Conservation (phyloP, 1,140 invertebrate species). For the Drosophila rufa region DNA sequence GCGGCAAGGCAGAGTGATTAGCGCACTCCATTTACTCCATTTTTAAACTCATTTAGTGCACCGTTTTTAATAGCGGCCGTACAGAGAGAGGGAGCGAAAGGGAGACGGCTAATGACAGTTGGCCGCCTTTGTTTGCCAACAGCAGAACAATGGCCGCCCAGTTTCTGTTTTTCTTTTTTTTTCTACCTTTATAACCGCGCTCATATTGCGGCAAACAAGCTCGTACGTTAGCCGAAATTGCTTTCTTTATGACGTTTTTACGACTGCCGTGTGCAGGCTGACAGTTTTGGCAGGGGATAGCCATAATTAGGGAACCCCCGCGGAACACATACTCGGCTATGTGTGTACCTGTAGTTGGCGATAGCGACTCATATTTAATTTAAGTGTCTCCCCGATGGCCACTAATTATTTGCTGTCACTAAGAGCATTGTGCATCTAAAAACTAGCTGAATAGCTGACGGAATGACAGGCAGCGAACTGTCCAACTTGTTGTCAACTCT, state of each 20-base stretch:
- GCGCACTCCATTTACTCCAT: constrained; percentile 72
- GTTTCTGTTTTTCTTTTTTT: constrained; percentile 14
- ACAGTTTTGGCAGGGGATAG: constrained; percentile 39
- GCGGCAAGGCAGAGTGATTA: constrained; percentile 31
- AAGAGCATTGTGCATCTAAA: constrained; percentile 46
- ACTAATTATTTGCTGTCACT: constrained; percentile 73
- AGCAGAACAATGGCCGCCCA: constrained; percentile 44
- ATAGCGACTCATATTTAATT: constrained; percentile 71
- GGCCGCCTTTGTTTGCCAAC: constrained; percentile 42
- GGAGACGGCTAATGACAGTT: constrained; percentile 67
- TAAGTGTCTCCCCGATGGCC: constrained; percentile 63
- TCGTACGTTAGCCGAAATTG: constrained; percentile 62
- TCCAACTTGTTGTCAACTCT: constrained; percentile 48
- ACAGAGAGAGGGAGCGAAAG: constrained; percentile 3
- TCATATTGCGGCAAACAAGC: constrained; percentile 34
- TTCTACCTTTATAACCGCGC: neutral
- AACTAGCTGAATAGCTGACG: constrained; percentile 32
- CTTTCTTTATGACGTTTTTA: constrained; percentile 79
- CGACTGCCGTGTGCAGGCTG: constrained; percentile 65
- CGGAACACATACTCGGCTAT: constrained; percentile 10
- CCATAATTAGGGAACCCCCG: constrained; percentile 64
- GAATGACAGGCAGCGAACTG: constrained; percentile 35
- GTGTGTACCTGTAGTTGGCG: constrained; percentile 13
- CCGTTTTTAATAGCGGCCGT: constrained; percentile 58
- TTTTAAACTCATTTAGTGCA: constrained; percentile 73